Base-by-base conservation (phyloP, 2,797 vertebrate genomes). In the Coreius guichenoti region DNA sequence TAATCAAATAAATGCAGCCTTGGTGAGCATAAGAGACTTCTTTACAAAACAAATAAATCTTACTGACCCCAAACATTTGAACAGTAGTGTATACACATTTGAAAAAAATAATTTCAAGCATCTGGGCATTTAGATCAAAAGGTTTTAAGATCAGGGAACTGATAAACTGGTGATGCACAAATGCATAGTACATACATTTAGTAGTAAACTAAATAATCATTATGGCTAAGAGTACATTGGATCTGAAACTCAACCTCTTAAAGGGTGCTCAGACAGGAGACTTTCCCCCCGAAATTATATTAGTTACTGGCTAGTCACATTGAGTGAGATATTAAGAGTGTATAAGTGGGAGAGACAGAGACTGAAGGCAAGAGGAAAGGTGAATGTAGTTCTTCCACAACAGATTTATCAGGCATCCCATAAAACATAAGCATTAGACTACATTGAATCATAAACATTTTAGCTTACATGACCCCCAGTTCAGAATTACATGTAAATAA, bases 221-320 rank as follows among this genome's bases (percentile, higher is more conserved):
- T 36, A 54, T 73, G n/a, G 14, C 81, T 63, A 49, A 16, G 13
- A 49, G 19, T 63, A 56, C 81, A 67, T 5, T 39, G 72, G 16
- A 39, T 61, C 47, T 83, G 56, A 83, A 82, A 76, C 23, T 36
- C 45, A 67, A 76, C 14, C 39, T 74, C 16, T 36, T 47, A 76
- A 75, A 31, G 49, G 43, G 45, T 63, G 58, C 58, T 54, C 31
- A 83, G 72, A 49, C 23, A 76, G 31, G 21, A 83, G 72, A 65
- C 70, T 51, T 74, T 31, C 16, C 39, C 72, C 67, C n/a, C 9
- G 47, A 76, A 83, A 83, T 76, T 26, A 29, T 23, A 65, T 83
- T 67, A 76, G 72, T 39, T 54, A 39, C 14, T 33, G 43, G 81
- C 54, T 63, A 61, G 68, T 47, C 54, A n/a, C 1, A 75, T 49